phyloP scores from a whole-genome alignment of 2,888 invertebrate genomes.

The Hymenopus coronatus region DNA sequence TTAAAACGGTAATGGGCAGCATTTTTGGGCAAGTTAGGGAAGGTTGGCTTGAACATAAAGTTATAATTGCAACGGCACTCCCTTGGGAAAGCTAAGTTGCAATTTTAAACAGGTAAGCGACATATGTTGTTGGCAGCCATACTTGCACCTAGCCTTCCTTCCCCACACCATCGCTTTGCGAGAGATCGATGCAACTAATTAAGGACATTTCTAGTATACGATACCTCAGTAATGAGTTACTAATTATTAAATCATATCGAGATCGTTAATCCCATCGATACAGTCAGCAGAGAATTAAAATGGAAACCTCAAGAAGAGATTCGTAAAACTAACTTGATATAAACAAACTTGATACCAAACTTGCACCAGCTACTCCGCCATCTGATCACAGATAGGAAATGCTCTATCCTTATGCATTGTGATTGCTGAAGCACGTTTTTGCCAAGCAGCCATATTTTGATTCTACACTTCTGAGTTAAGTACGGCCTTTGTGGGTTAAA shows the following conservation, averaged over 20 bases:
- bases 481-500: too few relatives aligned
- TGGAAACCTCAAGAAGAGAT: not conserved
- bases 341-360: too few relatives aligned
- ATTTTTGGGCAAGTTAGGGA: not conserved
- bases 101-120: not conserved
- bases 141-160: not conserved
- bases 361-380: too few relatives aligned
- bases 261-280: not conserved
- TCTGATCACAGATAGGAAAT: too few relatives aligned
- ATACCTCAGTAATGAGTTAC: not conserved
- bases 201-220: not conserved
- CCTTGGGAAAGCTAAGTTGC: not conserved
- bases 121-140: not conserved
- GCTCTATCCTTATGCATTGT: too few relatives aligned
- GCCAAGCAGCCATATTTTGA: too few relatives aligned
- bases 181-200: not conserved
- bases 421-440: too few relatives aligned
- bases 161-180: not conserved
- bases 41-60: not conserved
- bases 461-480: too few relatives aligned
- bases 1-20: too few relatives aligned
- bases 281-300: not conserved
- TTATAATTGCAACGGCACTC: not conserved
- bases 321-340: too few relatives aligned
- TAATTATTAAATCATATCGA: constrained; percentile 4